Evolutionary conservation across 2,888 invertebrate genomes (phyloP).

Genomic region (Apoderus coryli): DNA sequence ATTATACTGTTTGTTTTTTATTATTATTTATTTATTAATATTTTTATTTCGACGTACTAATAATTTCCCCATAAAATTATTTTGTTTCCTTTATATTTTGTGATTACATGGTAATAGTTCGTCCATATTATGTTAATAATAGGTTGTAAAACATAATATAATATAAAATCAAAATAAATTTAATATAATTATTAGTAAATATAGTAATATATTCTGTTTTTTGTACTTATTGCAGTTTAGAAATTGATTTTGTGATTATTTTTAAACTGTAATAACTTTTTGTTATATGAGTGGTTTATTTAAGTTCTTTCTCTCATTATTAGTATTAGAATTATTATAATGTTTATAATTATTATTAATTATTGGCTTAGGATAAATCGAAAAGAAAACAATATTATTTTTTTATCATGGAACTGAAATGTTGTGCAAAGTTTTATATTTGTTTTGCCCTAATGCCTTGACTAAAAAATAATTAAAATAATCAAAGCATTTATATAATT

Average conservation of each 20-base stretch:
- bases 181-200: constrained; percentile 21
- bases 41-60: no score
- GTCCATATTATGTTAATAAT: constrained; percentile 21
- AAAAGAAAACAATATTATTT: constrained; percentile 5
- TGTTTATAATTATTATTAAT: no score
- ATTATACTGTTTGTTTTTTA: no score
- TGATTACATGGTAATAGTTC: constrained; percentile 16
- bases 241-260: constrained; percentile 16
- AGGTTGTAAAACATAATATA: constrained; percentile 19
- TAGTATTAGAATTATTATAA: no score
- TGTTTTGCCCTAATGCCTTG: constrained; percentile 9
- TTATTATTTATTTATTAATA: no score
- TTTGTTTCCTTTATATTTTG: no score
- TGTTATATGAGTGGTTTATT: no score
- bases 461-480: constrained; percentile 8
- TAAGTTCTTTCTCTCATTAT: no score
- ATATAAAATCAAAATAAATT: constrained; percentile 21
- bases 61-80: no score
- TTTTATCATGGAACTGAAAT: constrained; percentile 4
- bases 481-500: constrained; percentile 6
- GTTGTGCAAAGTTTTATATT: no score
- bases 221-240: constrained; percentile 22
- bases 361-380: constrained; percentile 11
- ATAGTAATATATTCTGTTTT: constrained; percentile 26
- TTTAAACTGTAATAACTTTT: constrained; percentile 21